phyloP scores from a whole-genome alignment of 2,797 vertebrate genomes.

The Fistularia commersonii region DNA sequence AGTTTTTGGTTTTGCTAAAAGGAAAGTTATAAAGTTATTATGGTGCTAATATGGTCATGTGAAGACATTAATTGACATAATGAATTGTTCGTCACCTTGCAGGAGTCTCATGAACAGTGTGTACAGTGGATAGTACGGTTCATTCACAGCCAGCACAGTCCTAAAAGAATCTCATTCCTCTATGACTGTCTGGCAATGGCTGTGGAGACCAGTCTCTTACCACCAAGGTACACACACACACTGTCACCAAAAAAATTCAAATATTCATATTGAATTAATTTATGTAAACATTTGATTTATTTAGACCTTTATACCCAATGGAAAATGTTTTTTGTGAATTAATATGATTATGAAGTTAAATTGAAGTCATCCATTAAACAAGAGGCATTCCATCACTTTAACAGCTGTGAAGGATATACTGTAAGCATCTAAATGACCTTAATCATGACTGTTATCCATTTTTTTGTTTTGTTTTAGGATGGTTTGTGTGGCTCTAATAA shows the following conservation, averaged over 20 bases:
- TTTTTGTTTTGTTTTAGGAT: conserved; percentile 72
- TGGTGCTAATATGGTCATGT: not conserved
- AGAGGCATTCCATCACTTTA: no score
- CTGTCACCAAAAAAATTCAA: no score
- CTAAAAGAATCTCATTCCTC: conserved; percentile 97
- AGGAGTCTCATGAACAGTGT: conserved; percentile 98
- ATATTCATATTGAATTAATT: no score
- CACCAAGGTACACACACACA: conserved; percentile 80
- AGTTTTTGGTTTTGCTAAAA: no score
- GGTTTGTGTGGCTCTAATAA: conserved; percentile 93
- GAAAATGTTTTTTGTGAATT: no score
- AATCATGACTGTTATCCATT: not conserved
- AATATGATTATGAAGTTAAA: no score
- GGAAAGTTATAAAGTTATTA: no score
- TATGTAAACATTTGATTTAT: no score
- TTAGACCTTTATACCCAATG: no score
- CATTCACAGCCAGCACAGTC: conserved; percentile 94
- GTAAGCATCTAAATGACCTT: not conserved
- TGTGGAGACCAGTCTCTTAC: conserved; percentile 90
- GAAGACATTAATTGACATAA: not conserved
- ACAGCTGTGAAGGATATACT: no score
- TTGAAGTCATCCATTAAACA: no score
- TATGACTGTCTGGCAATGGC: conserved; percentile 98
- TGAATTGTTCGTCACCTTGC: conserved; percentile 23
- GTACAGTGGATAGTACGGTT: conserved; percentile 97